Evolutionary conservation across 1,140 invertebrate species (phyloP).

Genomic region (Trichonephila inaurata): DNA sequence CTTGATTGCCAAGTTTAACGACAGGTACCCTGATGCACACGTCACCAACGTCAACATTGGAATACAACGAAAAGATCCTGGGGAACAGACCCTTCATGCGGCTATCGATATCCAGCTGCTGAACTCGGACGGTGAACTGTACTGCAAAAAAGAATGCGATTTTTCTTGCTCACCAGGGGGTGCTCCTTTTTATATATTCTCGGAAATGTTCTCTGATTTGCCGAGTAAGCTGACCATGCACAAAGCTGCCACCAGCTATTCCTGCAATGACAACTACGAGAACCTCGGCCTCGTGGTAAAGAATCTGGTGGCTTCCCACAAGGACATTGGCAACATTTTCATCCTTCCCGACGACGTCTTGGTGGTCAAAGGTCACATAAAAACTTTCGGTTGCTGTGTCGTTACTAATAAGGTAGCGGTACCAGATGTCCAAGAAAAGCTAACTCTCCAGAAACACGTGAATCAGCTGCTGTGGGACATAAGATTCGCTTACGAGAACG

Average conservation of each 20-base stretch:
- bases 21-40: neutral
- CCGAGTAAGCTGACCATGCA: neutral
- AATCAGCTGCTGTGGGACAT: neutral
- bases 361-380: neutral
- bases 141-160: neutral
- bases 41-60: conserved; percentile 12
- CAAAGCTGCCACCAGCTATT: neutral
- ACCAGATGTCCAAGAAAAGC: neutral
- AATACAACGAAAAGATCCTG: neutral
- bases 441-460: neutral
- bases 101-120: neutral
- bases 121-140: neutral
- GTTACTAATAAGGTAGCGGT: neutral
- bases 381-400: conserved; percentile 31
- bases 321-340: neutral
- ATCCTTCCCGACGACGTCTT: neutral
- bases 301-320: neutral
- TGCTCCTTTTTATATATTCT: neutral
- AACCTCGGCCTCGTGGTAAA: neutral
- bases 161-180: neutral
- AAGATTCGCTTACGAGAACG: neutral
- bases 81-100: neutral
- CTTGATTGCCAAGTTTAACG: neutral
- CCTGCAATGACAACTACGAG: neutral
- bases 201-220: neutral